Conservation (phyloP, 2,113 vertebrate genomes). For the Sminthopsis crassicaudata region DNA sequence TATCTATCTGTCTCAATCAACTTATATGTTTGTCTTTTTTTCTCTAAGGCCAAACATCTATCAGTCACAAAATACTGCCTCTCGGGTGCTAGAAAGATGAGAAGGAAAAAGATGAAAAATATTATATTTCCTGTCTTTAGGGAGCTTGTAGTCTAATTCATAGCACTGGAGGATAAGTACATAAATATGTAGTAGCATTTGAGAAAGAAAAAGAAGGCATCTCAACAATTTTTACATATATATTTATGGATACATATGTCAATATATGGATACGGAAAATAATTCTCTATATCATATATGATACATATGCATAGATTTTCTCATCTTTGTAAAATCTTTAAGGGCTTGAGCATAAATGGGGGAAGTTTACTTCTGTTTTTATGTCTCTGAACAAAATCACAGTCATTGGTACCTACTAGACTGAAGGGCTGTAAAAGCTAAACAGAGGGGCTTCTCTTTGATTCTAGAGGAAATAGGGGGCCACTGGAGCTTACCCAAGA, state of each 20-base stretch:
- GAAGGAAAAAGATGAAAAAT: neutral
- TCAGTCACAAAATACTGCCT: neutral
- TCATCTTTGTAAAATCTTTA: neutral
- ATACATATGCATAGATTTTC: neutral
- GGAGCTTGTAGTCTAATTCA: neutral
- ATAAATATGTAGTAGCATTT: neutral
- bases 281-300: neutral
- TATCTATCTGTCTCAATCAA: neutral
- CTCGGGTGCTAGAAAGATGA: neutral
- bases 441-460: neutral
- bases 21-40: neutral
- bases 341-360: neutral
- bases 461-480: neutral
- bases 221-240: neutral
- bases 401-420: neutral
- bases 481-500: neutral
- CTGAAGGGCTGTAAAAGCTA: neutral
- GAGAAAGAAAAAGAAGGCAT: neutral
- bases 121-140: neutral
- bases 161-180: neutral
- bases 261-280: neutral
- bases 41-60: neutral
- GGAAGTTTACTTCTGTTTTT: neutral
- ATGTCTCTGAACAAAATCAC: neutral
- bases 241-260: neutral